These are phyloP conservation scores for Acronicta psi DNA, from an alignment of 2,888 invertebrate species.

Conservation along the genomic window DNA sequence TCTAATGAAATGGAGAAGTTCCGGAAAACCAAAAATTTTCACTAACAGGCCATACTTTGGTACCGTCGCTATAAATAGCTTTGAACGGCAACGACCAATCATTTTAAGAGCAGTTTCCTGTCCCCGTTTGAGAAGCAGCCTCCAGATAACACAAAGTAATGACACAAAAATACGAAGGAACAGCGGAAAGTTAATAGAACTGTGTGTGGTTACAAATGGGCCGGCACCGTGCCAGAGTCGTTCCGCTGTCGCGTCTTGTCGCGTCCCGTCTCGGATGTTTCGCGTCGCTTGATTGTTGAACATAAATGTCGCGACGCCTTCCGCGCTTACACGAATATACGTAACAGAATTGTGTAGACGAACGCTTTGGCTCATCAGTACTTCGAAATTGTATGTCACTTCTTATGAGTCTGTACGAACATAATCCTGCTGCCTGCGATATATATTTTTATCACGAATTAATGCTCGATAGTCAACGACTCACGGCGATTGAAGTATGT, in stretches of 20 bases:
- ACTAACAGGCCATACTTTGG: conserved; percentile 22
- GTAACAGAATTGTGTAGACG: conserved; percentile 9
- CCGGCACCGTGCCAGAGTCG: conserved; percentile 31
- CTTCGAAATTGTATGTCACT: not conserved
- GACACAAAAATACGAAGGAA: conserved; percentile 71
- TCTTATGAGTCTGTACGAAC: not conserved
- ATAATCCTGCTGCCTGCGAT: not conserved
- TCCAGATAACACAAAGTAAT: conserved; percentile 70
- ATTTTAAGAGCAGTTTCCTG: conserved; percentile 47
- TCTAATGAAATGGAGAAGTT: conserved; percentile 36
- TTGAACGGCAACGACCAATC: conserved; percentile 42
- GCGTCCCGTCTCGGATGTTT: conserved; percentile 46
- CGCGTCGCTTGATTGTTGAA: conserved; percentile 69
- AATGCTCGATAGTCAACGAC: too few relatives aligned
- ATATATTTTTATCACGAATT: not conserved
- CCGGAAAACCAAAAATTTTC: conserved; percentile 14
- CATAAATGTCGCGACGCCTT: conserved; percentile 62
- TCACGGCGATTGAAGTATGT: too few relatives aligned
- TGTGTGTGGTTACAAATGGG: conserved; percentile 67
- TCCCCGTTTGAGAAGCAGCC: conserved; percentile 43
- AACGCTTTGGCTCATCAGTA: not conserved
- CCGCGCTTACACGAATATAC: conserved; percentile 36
- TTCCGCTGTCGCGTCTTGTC: conserved; percentile 19
- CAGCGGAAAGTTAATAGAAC: conserved; percentile 66
- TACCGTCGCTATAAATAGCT: conserved; percentile 43